Evolutionary conservation across 1,140 invertebrate species (phyloP).

Genomic region (Hylaeus anthracinus): DNA sequence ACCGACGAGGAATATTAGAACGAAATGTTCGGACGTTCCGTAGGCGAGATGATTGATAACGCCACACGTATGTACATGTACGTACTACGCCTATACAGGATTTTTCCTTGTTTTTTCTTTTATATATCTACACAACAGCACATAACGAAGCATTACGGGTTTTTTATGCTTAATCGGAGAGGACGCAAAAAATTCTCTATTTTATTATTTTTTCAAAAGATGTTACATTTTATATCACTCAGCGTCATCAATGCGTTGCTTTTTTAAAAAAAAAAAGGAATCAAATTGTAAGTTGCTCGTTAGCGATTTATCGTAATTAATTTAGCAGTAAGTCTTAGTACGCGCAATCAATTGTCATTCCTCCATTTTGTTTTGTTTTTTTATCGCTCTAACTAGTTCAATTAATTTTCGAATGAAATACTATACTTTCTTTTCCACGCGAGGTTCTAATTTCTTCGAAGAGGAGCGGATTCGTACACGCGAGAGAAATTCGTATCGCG

Average conservation of each 20-base stretch:
- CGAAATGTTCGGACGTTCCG: slow-evolving; percentile 1
- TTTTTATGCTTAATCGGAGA: slow-evolving; percentile 24
- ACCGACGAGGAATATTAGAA: neutral
- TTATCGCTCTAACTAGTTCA: neutral
- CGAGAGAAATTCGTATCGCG: slow-evolving; percentile 12
- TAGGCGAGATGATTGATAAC: neutral
- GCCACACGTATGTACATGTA: neutral
- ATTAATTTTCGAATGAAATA: neutral
- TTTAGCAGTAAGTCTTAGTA: slow-evolving; percentile 50
- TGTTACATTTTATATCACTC: slow-evolving; percentile 39
- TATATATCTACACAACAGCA: neutral
- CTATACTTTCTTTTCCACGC: slow-evolving; percentile 3
- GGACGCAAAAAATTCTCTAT: slow-evolving; percentile 43
- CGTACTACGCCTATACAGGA: neutral
- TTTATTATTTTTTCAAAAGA: slow-evolving; percentile 50
- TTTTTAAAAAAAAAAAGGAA: slow-evolving; percentile 18
- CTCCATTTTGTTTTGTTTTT: slow-evolving; percentile 13
- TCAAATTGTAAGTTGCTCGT: neutral
- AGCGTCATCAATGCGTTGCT: slow-evolving; percentile 9
- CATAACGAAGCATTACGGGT: slow-evolving; percentile 1
- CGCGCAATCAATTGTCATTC: slow-evolving; percentile 13
- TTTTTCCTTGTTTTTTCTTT: neutral
- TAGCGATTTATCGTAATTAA: slow-evolving; percentile 23
- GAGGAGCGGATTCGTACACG: slow-evolving; percentile 26
- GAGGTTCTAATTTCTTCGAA: neutral